Evolutionary conservation across 1,140 invertebrate species (phyloP), one percentile per base, ranked within the genome.

Genomic region (Zaprionus taronus): DNA sequence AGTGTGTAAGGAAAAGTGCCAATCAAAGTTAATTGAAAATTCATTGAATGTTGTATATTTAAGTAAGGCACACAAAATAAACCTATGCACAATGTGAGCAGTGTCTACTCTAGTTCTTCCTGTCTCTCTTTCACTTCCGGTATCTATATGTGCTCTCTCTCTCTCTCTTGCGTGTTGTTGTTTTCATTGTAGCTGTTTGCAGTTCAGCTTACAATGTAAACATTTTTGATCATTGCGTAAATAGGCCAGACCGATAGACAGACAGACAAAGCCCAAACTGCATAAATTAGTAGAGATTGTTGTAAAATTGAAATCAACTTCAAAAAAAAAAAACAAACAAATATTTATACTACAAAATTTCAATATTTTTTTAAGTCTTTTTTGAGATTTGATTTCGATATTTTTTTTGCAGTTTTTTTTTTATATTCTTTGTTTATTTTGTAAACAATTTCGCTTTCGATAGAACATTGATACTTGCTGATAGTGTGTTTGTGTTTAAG

Each of bases 11-110:
- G 81, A 89, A 89, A 89, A 89, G 84, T 89, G 84, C 79, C 84
- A 89, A 89, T 89, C 85, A 89, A 89, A 89, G 85, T 90, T 89
- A 85, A 90, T 89, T 89, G 85, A 89, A 89, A 90, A 90, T 89
- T 89, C 84, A 89, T 89, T 89, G 84, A 89, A 89, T 89, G 78
- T 73, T 89, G 84, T 89, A 89, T 87, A 87, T 87, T 87, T 89
- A 84, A 87, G 84, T 81, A 76, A 78, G 81, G 56, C 77, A 72
- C 64, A 86, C 79, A 86, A 83, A 79, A 83, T 80, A 80, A 83
- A 72, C 70, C 66, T 58, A 78, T 74, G 57, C 53, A 56, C 63
- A 68, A 70, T 61, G 17, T 51, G 41, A 56, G 63, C 51, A 72
- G 31, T 69, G 17, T 82, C 49, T 47, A 68, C 36, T n/a, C 55